Evolutionary conservation across 2,797 vertebrate species (phyloP).

Genomic region (Poecilia velifera): DNA sequence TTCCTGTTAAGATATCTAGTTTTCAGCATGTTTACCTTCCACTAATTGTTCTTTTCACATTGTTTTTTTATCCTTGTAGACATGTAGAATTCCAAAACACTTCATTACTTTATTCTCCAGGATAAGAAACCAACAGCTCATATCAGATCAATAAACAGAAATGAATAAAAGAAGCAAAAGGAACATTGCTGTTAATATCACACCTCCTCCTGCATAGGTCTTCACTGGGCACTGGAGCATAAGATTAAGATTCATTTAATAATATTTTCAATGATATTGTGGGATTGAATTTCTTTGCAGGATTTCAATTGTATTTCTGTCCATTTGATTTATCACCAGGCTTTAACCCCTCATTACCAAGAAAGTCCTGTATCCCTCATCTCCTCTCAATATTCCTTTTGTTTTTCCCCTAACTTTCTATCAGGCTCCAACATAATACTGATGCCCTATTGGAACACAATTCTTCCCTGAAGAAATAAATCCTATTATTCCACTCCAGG

Average conservation of each 20-base stretch:
- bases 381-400: slow-evolving; percentile 1
- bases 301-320: slow-evolving; percentile 78
- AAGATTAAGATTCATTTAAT: slow-evolving; percentile 74
- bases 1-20: background rate
- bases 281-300: slow-evolving; percentile 66
- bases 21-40: background rate
- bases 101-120: slow-evolving; percentile 46
- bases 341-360: slow-evolving; percentile 68
- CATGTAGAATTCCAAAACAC: slow-evolving; percentile 52
- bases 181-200: slow-evolving; percentile 53
- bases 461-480: slow-evolving; percentile 37
- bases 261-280: slow-evolving; percentile 71
- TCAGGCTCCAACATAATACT: slow-evolving; percentile 51
- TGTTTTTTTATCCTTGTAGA: slow-evolving; percentile 31
- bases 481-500: slow-evolving; percentile 29
- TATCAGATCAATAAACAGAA: slow-evolving; percentile 38
- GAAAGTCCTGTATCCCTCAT: slow-evolving; percentile 54
- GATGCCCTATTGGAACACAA: slow-evolving; percentile 36
- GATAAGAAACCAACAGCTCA: slow-evolving; percentile 36
- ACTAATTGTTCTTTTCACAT: slow-evolving; percentile 17
- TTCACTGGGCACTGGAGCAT: slow-evolving; percentile 55
- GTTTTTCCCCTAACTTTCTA: slow-evolving; percentile 31
- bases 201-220: slow-evolving; percentile 46
- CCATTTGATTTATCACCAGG: slow-evolving; percentile 78
- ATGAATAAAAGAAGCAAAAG: slow-evolving; percentile 59